Percentiles rank a stretch among this genome's conserved stretches.
phyloP scores from a whole-genome alignment of 2,797 vertebrate genomes.

The Macrochelys suwanniensis region DNA sequence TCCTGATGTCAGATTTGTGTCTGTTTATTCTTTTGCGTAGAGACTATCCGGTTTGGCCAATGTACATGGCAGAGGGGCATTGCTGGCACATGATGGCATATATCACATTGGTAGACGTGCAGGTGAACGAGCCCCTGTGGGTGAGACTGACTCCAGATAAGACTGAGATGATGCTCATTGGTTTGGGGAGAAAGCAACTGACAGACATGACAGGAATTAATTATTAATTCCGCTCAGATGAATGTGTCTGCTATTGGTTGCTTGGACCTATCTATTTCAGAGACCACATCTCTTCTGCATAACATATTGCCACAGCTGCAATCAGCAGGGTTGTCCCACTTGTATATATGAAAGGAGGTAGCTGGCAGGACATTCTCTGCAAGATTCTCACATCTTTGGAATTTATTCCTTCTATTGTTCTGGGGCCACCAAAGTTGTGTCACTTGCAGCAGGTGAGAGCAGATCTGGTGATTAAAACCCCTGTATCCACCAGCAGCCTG shows the following conservation, averaged over 20 bases:
- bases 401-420: background rate
- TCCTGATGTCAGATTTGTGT: no score
- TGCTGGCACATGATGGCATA: no score
- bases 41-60: no score
- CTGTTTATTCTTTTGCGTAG: no score
- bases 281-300: background rate
- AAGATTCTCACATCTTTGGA: background rate
- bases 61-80: no score
- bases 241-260: background rate
- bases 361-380: background rate
- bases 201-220: background rate
- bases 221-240: background rate
- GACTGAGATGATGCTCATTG: background rate
- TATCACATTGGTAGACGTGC: no score
- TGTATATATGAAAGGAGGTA: background rate
- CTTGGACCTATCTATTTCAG: background rate
- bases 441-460: slow-evolving; percentile 2
- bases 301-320: background rate
- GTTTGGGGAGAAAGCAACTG: background rate
- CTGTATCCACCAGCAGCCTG: slow-evolving; percentile 1
- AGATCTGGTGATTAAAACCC: background rate
- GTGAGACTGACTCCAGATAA: background rate
- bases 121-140: no score
- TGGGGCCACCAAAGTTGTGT: background rate
- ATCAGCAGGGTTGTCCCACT: background rate